Evolutionary conservation across 2,113 vertebrate genomes (phyloP).

Genomic region (Lepisosteus osseus): DNA sequence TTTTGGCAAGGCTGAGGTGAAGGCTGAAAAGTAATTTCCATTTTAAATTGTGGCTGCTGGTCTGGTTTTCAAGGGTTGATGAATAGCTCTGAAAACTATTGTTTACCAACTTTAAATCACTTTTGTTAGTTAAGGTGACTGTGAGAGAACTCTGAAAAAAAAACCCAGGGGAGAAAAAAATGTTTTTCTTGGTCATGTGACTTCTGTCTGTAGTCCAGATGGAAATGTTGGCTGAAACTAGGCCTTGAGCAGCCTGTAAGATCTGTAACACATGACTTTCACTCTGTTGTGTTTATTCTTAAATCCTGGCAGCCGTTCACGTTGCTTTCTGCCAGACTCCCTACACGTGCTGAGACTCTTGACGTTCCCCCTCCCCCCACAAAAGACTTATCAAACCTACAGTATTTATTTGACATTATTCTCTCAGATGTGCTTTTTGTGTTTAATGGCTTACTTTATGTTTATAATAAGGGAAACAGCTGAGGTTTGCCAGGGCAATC

Average conservation of each 20-base stretch:
- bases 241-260: conserved; percentile 16
- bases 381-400: not conserved
- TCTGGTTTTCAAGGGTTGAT: not conserved
- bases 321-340: not conserved
- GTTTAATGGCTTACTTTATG: conserved; percentile 25
- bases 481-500: conserved; percentile 10
- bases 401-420: not conserved
- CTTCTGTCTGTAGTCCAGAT: conserved; percentile 37
- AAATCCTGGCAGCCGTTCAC: not conserved
- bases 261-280: conserved; percentile 24
- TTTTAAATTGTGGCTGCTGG: too few relatives aligned
- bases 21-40: too few relatives aligned
- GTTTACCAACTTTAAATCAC: not conserved
- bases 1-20: too few relatives aligned
- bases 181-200: conserved; percentile 22
- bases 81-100: not conserved
- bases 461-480: conserved; percentile 31
- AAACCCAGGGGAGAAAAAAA: conserved; percentile 7
- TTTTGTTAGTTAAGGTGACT: not conserved
- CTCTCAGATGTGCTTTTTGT: not conserved
- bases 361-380: not conserved
- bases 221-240: conserved; percentile 40
- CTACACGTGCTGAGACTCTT: not conserved
- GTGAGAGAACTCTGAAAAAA: not conserved
- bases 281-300: conserved; percentile 19